Evolutionary conservation across 2,113 vertebrate genomes (phyloP), one percentile per base, ranked within the genome.

Genomic region (Gobiocypris rarus): DNA sequence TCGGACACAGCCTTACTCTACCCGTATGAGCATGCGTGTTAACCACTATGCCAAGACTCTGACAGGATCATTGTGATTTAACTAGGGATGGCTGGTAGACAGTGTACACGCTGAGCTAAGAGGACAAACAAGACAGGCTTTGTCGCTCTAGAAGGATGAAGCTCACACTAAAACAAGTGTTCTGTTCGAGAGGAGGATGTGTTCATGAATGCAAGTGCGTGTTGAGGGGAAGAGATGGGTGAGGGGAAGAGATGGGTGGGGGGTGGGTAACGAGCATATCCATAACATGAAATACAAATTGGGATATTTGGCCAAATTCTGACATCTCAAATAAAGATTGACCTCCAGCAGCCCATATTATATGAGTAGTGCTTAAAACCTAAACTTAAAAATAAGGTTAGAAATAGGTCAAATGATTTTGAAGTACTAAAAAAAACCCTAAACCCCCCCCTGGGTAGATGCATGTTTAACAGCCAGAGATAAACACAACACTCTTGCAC

Each of bases 91-190:
- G 43, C 77, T 59, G 28, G 50, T 24, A 56, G 38, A 78, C 34
- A 19, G 22, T 43, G 38, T 61, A 59, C n/a, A 2, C 77, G 19
- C 9, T 80, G 77, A 80, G 43, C 41, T 63, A 59, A 31, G 77
- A 45, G 1, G 17, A 50, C 41, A 80, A 80, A 80, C 59, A 80
- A 67, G 24, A 28, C 58, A 48, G 24, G 43, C 77, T 67, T 80
- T 80, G 77, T 80, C 15, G 15, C 15, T 9, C 48, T 52, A 26
- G 4, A 75, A 45, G 41, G 58, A 63, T 28, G n/a, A 45, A 65
- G 58, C 73, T 31, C 45, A 75, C 48, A 75, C 45, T 75, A 52
- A 75, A 75, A 75, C n/a, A 78, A 50, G 31, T 79, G 56, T 28
- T 79, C 76, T 48, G 58, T 48, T 22, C 13, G 22, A 75, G 70